Base-by-base conservation (phyloP, 2,113 vertebrate genomes). In the Cisticola juncidis region DNA sequence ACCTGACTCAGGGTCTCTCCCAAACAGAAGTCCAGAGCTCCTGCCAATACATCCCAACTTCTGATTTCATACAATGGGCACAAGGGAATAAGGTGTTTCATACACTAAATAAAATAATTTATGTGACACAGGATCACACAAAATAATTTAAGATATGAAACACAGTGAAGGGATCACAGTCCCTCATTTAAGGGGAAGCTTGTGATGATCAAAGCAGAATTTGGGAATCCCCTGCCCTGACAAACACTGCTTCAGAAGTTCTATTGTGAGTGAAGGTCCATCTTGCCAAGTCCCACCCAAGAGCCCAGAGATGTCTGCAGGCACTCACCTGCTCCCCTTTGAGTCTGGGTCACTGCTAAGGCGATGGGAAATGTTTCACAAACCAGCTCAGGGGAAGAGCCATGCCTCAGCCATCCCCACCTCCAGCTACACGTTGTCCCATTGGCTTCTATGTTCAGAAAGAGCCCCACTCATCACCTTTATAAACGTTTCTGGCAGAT, bases 101-200 rank as follows among this genome's bases (percentile, higher is more conserved):
- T 24, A 45, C 5, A 28, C 5, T 50, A 31, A 51, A 66, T 11
- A 6, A 50, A 74, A 18, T 51, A n/a, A 61, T 5, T 2, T 1
- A 7, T 0, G 5, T 10, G 9, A 61, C 31, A 47, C 1, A 4
- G 13, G 20, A 72, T 26, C 36, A 22, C 42, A 60, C 0, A 0
- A 57, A 71, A 9, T 47, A 29, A 50, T 3, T 2, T 2, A 5
- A 38, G 26, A 44, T 33, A 42, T 0, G 4, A 9, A 12, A 56
- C 14, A n/a, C 1, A 7, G 24, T 18, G 62, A 79, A 53, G 33
- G 20, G 20, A 82, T n/a, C 24, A 21, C 2, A 4, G 50, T 17
- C 11, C 20, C 9, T 23, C 12, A n/a, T 12, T 26, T 0, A 86
- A 15, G 1, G 14, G 5, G 3, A 36, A 31, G n/a, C 29, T 2